Percentiles rank a stretch among this genome's conserved stretches.
Conservation (phyloP, 2,888 invertebrate genomes). For the Oscheius sp. region DNA sequence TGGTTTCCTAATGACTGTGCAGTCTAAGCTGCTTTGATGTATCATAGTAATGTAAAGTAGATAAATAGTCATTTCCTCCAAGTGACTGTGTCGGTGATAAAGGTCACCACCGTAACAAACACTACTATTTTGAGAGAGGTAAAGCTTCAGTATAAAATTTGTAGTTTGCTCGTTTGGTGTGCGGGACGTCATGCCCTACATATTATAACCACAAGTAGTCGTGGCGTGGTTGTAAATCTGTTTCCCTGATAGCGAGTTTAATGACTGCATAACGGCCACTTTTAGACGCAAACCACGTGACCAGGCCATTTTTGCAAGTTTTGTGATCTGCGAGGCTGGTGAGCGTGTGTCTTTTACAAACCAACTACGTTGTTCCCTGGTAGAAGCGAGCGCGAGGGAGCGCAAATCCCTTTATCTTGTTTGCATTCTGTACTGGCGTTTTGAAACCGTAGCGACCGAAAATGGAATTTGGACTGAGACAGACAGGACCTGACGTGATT, state of each 20-base stretch:
- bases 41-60: too few species aligned
- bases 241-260: slow-evolving; percentile 8
- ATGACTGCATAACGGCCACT: slow-evolving; percentile 11
- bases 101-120: too few species aligned
- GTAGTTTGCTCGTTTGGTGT: too few species aligned
- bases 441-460: slow-evolving; percentile 7
- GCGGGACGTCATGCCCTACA: too few species aligned
- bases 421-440: slow-evolving; percentile 3
- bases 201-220: neutral
- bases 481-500: too few species aligned
- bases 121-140: too few species aligned
- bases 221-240: slow-evolving; percentile 18
- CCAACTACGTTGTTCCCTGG: slow-evolving; percentile 26
- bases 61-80: too few species aligned
- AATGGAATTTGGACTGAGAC: neutral
- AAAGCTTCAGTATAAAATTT: too few species aligned
- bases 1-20: too few species aligned
- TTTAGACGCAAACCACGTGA: slow-evolving; percentile 6
- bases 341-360: slow-evolving; percentile 1
- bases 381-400: neutral
- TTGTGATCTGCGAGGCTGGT: neutral
- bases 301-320: neutral
- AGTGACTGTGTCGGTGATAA: too few species aligned
- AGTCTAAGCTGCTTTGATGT: too few species aligned
- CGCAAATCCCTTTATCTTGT: slow-evolving; percentile 30